phyloP scores from a whole-genome alignment of 2,888 invertebrate species.

The Pterostichus madidus region DNA sequence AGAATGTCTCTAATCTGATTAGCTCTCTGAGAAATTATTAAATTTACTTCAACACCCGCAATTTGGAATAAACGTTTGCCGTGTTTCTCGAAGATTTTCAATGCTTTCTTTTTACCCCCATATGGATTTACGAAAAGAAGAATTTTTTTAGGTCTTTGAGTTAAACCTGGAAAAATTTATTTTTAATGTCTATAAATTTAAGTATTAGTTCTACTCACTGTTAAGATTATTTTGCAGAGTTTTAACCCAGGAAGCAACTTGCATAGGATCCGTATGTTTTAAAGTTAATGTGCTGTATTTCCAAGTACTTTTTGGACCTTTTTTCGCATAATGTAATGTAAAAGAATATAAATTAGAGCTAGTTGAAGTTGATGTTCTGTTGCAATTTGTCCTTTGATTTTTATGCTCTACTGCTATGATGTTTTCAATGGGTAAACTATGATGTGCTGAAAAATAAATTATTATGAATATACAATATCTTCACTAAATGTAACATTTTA shows the following conservation, averaged over 20 bases:
- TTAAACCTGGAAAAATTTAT: slow-evolving; percentile 75
- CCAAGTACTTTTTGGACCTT: slow-evolving; percentile 80
- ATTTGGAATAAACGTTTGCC: slow-evolving; percentile 84
- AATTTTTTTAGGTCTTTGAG: slow-evolving; percentile 84
- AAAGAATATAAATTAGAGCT: slow-evolving; percentile 77
- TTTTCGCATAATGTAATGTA: slow-evolving; percentile 82
- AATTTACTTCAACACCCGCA: slow-evolving; percentile 83
- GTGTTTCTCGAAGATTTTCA: slow-evolving; percentile 86
- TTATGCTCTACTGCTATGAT: slow-evolving; percentile 79
- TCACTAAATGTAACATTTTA: neutral
- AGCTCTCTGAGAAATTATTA: slow-evolving; percentile 85
- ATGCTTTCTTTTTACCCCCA: slow-evolving; percentile 88
- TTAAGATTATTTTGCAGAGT: slow-evolving; percentile 79
- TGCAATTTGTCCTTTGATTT: slow-evolving; percentile 74
- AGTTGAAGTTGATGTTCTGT: slow-evolving; percentile 74
- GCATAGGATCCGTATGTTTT: slow-evolving; percentile 81
- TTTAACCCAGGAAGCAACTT: slow-evolving; percentile 83
- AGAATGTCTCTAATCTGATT: slow-evolving; percentile 88
- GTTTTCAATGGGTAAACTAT: slow-evolving; percentile 80
- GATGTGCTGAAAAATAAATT: slow-evolving; percentile 77
- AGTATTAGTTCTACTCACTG: slow-evolving; percentile 74
- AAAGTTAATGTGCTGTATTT: slow-evolving; percentile 80
- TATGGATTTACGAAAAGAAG: slow-evolving; percentile 91
- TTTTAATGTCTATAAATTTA: neutral
- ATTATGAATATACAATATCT: neutral